These are phyloP conservation scores for Abramis brama DNA, from an alignment of 2,113 vertebrate genomes.

Conservation along the genomic window DNA sequence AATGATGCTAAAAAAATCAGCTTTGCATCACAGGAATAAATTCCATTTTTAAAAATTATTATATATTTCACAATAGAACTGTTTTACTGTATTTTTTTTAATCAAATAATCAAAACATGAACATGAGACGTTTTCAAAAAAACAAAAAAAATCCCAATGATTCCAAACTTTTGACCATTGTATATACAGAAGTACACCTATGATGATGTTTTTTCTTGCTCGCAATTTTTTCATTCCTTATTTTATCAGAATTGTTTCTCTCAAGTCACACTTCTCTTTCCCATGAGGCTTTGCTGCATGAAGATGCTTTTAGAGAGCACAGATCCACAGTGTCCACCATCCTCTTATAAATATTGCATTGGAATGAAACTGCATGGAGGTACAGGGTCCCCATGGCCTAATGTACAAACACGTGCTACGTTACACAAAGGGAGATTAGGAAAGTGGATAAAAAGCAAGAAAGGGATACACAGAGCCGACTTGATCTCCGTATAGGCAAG, in stretches of 20 bases:
- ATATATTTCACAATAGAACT: background rate
- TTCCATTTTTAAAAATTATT: background rate
- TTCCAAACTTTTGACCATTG: background rate
- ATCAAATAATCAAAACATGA: background rate
- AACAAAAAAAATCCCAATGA: background rate
- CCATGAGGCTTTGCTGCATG: conserved; percentile 45
- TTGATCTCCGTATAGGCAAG: conserved; percentile 60
- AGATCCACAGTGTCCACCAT: conserved; percentile 47
- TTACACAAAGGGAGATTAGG: conserved; percentile 29
- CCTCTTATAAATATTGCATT: conserved; percentile 74
- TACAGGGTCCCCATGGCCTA: conserved; percentile 58
- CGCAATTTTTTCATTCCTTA: background rate
- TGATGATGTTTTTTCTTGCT: background rate
- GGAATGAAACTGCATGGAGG: conserved; percentile 64
- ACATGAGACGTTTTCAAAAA: background rate
- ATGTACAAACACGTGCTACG: conserved; percentile 61
- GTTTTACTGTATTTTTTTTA: background rate
- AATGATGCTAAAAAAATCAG: too few relatives aligned
- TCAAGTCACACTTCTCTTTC: conserved; percentile 36
- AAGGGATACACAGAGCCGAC: conserved; percentile 51
- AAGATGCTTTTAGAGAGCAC: conserved; percentile 67
- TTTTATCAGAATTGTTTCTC: conserved; percentile 39
- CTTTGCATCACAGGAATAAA: too few relatives aligned
- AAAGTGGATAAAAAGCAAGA: conserved; percentile 27
- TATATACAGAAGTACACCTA: background rate